These are phyloP conservation scores for Trilocha varians DNA, from an alignment of 2,888 invertebrate species.

Conservation along the genomic window DNA sequence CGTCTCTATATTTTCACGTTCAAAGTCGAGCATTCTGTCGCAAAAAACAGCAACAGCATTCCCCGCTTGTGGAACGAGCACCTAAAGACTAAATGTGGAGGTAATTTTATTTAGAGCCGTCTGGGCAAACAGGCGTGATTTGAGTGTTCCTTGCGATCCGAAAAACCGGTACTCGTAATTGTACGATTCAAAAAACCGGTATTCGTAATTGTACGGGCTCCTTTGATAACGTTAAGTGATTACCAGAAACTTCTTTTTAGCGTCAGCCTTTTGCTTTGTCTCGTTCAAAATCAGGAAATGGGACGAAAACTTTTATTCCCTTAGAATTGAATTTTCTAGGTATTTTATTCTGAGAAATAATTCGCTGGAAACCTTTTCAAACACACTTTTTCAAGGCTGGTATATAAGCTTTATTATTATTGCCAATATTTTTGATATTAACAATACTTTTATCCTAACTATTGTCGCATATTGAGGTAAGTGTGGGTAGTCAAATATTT, in stretches of 20 bases:
- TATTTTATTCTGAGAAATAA: no score
- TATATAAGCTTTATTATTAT: no score
- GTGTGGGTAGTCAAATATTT: no score
- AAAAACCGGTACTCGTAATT: conserved; percentile 5
- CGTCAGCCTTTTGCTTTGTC: not conserved
- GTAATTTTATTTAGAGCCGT: conserved; percentile 1
- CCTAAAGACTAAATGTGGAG: not conserved
- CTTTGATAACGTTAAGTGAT: conserved; percentile 1
- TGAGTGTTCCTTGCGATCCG: conserved; percentile 2
- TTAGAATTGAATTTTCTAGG: no score
- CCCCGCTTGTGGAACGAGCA: not conserved
- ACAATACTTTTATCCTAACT: no score
- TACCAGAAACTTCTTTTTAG: not conserved
- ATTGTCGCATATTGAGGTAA: no score
- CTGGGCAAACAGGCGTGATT: conserved; percentile 5
- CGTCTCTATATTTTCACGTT: no score
- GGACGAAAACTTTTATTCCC: not conserved
- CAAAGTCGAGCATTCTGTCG: not conserved
- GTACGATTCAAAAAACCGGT: conserved; percentile 4
- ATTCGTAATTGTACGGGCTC: conserved; percentile 3
- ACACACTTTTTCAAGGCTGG: no score
- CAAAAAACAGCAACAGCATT: not conserved
- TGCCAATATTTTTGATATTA: no score
- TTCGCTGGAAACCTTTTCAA: no score
- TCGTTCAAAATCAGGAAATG: not conserved